phyloP scores from a whole-genome alignment of 2,888 invertebrate species.

The Neria commutata region DNA sequence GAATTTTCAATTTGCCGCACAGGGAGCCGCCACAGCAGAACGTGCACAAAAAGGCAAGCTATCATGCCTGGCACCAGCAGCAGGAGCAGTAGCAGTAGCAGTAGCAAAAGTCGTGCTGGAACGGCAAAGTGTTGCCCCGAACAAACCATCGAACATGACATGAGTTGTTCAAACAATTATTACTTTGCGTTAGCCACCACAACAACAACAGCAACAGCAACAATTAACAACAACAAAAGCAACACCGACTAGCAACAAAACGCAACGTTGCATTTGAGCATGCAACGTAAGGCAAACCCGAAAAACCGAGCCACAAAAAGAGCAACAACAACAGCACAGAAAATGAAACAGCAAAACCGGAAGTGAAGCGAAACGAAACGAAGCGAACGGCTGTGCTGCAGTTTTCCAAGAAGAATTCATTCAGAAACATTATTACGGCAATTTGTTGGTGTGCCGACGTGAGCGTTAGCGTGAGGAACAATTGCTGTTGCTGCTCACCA shows the following conservation, averaged over 20 bases:
- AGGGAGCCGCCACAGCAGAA: background rate
- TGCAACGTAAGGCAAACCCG: background rate
- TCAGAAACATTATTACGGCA: slow-evolving; percentile 1
- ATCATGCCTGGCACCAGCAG: background rate
- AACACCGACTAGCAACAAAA: no score
- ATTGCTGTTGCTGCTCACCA: no score
- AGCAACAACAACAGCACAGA: no score
- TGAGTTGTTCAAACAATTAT: slow-evolving; percentile 2
- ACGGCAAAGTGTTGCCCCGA: background rate
- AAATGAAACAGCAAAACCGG: background rate
- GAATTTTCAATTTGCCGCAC: background rate
- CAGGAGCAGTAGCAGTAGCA: background rate
- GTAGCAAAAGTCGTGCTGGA: background rate
- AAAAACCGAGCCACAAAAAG: no score
- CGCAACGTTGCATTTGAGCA: background rate
- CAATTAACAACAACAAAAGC: background rate
- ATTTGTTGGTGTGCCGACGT: slow-evolving; percentile 1
- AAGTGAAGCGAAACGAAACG: slow-evolving; percentile 2
- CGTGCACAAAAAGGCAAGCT: background rate
- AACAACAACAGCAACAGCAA: background rate
- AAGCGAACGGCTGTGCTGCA: no score
- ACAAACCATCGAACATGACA: slow-evolving; percentile 1
- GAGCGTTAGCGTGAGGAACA: no score
- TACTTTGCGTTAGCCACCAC: background rate
- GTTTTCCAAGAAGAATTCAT: background rate